Base-by-base conservation (phyloP, 2,113 vertebrate genomes). In the Desmodus rotundus region DNA sequence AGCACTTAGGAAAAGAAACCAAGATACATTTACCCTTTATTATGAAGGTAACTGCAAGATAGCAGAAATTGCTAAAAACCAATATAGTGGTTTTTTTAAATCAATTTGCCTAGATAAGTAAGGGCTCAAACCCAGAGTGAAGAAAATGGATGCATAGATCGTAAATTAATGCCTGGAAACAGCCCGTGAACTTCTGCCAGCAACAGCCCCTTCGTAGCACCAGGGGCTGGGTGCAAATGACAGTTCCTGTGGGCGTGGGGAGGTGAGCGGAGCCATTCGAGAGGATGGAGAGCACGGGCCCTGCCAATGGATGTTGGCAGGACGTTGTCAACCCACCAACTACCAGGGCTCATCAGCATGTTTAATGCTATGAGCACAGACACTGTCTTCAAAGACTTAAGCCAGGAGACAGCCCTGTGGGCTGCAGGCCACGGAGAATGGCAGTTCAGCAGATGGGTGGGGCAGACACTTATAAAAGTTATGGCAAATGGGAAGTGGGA, bases 161-260 rank as follows among this genome's bases (percentile, higher is more conserved):
- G 92, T 94, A 97, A 97, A 96, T 91, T 94, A 95, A 91, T 98
- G 93, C 72, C 96, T 97, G 93, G 92, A 97, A 98, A 86, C 80
- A 87, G 52, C 24, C 72, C 93, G 70, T 96, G 87, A 98, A 97
- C 72, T 58, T 86, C 63, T 97, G 97, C 96, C 96, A 98, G 90
- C 2, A 96, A 52, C 74, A 97, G 78, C 88, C 95, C 95, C 97
- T 97, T 98, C 98, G 86, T 84, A 88, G 54, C 70, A 87, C 88
- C 68, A 72, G 41, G 97, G 93, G 20, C 52, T 97, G 93, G 68
- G 1, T 54, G 0, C 3, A 97, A 95, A 98, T 97, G 96, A 95
- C 94, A 96, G 91, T 96, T 97, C 97, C 84, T 2, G 0, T 58
- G 4, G 15, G 8, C 38, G 9, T 2, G 4, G 26, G 54, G 86